phyloP scores from a whole-genome alignment of 2,113 vertebrate genomes.

The Eurypyga helias region DNA sequence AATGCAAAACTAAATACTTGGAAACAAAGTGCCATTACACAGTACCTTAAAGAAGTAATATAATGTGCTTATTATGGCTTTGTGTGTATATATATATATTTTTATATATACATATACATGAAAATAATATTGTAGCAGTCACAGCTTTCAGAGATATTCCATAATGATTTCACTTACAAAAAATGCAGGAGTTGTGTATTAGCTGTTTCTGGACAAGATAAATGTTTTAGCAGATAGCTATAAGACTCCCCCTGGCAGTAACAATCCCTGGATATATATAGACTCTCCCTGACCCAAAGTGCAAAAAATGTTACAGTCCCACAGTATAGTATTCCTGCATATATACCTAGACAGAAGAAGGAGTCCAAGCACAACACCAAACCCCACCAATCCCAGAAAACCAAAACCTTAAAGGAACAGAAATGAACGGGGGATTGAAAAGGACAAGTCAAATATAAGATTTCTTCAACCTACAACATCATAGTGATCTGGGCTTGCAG shows the following conservation, averaged over 20 bases:
- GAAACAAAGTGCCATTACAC: background rate
- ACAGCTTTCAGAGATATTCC: background rate
- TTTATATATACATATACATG: background rate
- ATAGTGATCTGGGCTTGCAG: background rate
- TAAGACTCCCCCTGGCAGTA: background rate
- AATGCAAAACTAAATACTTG: background rate
- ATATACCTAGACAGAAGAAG: background rate
- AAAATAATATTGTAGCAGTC: background rate
- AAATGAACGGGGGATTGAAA: background rate
- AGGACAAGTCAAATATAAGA: background rate
- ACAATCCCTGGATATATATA: background rate
- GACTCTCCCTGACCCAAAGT: background rate
- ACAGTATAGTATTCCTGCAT: background rate
- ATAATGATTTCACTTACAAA: background rate
- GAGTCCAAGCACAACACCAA: background rate
- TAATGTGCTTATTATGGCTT: background rate
- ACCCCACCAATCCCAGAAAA: accelerated
- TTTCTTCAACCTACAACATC: background rate
- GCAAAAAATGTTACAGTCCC: background rate
- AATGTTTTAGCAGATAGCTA: background rate
- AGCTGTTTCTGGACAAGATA: background rate
- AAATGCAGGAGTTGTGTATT: background rate
- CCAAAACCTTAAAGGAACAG: background rate
- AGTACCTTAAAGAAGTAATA: background rate
- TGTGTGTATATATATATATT: background rate